Evolutionary conservation across 2,113 vertebrate genomes (phyloP).

Genomic region (Malurus cyaneus): DNA sequence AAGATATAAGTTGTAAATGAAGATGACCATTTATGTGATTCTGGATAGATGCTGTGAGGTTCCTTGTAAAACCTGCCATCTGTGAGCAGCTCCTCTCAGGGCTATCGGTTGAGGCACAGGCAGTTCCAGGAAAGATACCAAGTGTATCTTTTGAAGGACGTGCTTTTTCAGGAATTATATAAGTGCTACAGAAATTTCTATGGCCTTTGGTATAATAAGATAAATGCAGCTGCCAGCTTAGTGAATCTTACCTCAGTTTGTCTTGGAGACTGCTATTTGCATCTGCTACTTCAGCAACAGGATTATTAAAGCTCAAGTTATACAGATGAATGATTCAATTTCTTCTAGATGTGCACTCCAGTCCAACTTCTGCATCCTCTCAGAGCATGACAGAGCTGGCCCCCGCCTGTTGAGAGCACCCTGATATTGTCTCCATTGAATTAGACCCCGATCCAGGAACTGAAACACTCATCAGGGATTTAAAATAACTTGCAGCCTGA

Average conservation of each 20-base stretch:
- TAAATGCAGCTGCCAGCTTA: not conserved
- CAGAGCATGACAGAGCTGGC: constrained; percentile 64
- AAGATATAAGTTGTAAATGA: not conserved
- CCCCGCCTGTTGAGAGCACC: constrained; percentile 63
- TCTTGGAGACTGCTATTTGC: constrained; percentile 70
- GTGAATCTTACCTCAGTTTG: constrained; percentile 67
- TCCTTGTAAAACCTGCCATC: not conserved
- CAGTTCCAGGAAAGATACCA: not conserved
- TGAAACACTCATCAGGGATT: constrained; percentile 41
- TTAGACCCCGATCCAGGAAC: constrained; percentile 69
- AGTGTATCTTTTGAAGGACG: not conserved
- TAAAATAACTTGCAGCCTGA: not conserved
- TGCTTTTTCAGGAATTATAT: not conserved
- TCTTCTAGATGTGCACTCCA: constrained; percentile 57
- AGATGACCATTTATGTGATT: not conserved
- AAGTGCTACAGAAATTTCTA: not conserved
- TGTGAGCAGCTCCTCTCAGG: not conserved
- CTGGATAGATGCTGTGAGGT: not conserved
- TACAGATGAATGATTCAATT: constrained; percentile 67
- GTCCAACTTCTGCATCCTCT: constrained; percentile 60
- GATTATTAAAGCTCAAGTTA: constrained; percentile 69
- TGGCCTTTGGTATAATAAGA: not conserved
- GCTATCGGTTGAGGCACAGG: fast-evolving
- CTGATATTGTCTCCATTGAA: constrained; percentile 73
- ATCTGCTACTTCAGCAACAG: constrained; percentile 48